phyloP scores from a whole-genome alignment of 1,140 invertebrate species.

The Zaprionus ornatus region DNA sequence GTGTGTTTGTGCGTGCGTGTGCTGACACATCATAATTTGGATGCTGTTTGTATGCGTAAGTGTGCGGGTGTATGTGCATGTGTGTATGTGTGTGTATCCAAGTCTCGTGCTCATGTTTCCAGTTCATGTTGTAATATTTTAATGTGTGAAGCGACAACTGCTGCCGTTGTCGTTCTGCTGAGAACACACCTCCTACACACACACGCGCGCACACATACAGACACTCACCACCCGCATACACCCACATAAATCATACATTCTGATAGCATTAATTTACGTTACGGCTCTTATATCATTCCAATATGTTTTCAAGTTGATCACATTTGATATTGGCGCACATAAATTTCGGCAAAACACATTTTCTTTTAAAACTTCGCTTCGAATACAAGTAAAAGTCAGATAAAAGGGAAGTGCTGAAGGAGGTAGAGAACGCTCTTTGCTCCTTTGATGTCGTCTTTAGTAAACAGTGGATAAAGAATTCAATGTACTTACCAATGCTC shows the following conservation, averaged over 20 bases:
- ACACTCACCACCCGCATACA: not conserved
- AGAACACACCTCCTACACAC: conserved; percentile 24
- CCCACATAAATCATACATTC: conserved; percentile 63
- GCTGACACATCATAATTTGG: conserved; percentile 79
- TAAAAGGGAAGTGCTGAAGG: not conserved
- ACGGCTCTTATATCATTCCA: conserved; percentile 61
- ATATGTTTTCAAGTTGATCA: conserved; percentile 61
- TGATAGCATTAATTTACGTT: conserved; percentile 69
- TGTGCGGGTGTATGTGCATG: not conserved
- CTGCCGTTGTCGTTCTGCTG: conserved; percentile 73
- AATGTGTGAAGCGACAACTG: conserved; percentile 79
- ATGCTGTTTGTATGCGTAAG: conserved; percentile 43
- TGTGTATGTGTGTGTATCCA: conserved; percentile 27
- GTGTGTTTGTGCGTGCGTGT: conserved; percentile 27
- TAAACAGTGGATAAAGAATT: not conserved
- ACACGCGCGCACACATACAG: not conserved
- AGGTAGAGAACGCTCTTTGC: not conserved
- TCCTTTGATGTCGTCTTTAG: not conserved
- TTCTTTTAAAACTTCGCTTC: not conserved
- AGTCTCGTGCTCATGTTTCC: conserved; percentile 67
- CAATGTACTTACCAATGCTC: too few relatives aligned
- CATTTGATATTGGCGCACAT: conserved; percentile 45
- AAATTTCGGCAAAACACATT: conserved; percentile 38
- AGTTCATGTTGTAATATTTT: conserved; percentile 81
- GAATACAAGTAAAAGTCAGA: not conserved